phyloP scores from a whole-genome alignment of 2,888 invertebrate genomes.

The Eristalis arbustorum region DNA sequence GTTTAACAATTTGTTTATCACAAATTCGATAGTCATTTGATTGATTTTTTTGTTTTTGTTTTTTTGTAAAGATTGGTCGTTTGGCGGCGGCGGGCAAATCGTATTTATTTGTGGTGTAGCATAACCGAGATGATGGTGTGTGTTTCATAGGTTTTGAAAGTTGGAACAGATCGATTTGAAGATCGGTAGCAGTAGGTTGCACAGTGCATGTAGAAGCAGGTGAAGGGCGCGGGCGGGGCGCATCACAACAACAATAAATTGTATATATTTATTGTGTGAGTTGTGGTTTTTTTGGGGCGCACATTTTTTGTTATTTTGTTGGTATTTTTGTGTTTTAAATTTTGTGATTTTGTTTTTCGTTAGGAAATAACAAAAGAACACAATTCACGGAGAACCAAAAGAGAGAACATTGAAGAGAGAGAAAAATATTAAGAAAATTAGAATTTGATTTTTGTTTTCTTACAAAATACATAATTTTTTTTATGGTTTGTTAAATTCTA shows the following conservation, averaged over 20 bases:
- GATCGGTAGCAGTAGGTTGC: constrained; percentile 59
- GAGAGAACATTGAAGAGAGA: constrained; percentile 70
- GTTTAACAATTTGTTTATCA: constrained; percentile 47
- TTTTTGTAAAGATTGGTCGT: constrained; percentile 66
- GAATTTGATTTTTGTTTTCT: constrained; percentile 55
- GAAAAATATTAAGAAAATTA: constrained; percentile 70
- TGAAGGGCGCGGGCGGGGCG: constrained; percentile 34
- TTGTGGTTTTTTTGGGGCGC: constrained; percentile 34
- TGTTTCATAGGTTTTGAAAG: constrained; percentile 50
- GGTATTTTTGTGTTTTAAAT: constrained; percentile 12
- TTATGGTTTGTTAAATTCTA: constrained; percentile 66
- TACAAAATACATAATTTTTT: constrained; percentile 54
- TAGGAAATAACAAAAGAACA: constrained; percentile 63
- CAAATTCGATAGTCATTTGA: constrained; percentile 36
- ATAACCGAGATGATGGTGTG: constrained; percentile 50
- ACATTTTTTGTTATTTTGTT: not conserved
- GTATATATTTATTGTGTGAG: constrained; percentile 40
- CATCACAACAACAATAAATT: constrained; percentile 58
- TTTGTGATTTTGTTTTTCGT: constrained; percentile 68
- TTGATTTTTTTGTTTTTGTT: not conserved
- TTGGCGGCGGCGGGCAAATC: constrained; percentile 66
- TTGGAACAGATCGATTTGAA: constrained; percentile 64
- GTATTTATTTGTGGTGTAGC: constrained; percentile 63
- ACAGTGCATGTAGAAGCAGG: constrained; percentile 58
- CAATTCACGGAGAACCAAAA: constrained; percentile 69